phyloP scores from a whole-genome alignment of 2,797 vertebrate genomes.

The Gobionotothen gibberifrons region DNA sequence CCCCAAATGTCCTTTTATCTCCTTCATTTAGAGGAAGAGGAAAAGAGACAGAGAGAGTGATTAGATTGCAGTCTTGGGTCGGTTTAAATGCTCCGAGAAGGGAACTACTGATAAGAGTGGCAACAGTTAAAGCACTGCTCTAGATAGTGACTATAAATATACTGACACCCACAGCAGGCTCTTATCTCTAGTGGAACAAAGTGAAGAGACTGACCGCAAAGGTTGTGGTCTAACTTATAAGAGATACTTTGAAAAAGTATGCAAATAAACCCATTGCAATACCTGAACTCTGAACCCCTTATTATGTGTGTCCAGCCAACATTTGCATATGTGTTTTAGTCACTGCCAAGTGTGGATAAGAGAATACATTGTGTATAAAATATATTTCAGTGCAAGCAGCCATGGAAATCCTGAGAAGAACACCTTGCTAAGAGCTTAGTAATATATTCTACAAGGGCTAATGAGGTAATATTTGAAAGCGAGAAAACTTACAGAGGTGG shows the following conservation, averaged over 20 bases:
- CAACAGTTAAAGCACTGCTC: conserved; percentile 38
- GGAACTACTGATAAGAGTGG: conserved; percentile 46
- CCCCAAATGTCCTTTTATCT: conserved; percentile 29
- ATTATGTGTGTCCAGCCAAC: neutral
- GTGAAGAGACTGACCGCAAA: conserved; percentile 35
- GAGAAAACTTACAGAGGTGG: neutral
- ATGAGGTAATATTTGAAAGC: conserved; percentile 3
- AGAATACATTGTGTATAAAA: neutral
- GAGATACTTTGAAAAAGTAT: conserved; percentile 17
- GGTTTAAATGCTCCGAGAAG: conserved; percentile 44
- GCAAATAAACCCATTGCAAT: conserved; percentile 3
- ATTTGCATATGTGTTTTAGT: neutral
- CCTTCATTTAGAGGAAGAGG: conserved; percentile 9
- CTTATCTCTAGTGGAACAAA: conserved; percentile 52
- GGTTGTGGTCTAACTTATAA: conserved; percentile 12
- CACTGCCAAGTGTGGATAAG: neutral
- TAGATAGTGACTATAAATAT: conserved; percentile 54
- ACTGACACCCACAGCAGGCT: conserved; percentile 16
- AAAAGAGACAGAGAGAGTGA: conserved; percentile 8
- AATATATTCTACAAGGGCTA: neutral
- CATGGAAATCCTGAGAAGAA: neutral
- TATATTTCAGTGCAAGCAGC: neutral
- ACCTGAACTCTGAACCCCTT: neutral
- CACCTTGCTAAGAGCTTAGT: neutral
- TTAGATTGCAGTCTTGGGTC: conserved; percentile 15